Conservation (phyloP, 1,140 invertebrate genomes). For the Diachasma alloeum region DNA sequence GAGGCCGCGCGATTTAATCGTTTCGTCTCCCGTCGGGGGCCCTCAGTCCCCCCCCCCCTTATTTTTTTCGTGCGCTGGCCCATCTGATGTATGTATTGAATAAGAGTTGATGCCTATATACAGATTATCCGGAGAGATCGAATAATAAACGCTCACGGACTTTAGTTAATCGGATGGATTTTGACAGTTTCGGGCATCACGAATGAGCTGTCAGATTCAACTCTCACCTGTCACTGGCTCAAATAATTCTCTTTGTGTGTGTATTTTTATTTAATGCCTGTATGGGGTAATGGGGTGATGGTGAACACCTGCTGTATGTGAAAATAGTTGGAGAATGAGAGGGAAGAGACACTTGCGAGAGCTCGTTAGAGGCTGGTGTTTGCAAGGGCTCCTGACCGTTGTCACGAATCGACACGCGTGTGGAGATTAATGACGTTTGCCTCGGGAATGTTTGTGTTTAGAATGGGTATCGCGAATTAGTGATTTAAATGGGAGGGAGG, state of each 20-base stretch:
- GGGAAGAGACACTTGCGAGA: neutral
- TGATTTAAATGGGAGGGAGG: neutral
- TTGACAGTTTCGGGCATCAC: neutral
- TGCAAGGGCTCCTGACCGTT: neutral
- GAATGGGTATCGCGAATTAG: neutral
- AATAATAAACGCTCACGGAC: neutral
- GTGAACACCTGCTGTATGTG: no score
- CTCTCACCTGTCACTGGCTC: neutral
- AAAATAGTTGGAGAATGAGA: neutral
- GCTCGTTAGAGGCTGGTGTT: constrained; percentile 10
- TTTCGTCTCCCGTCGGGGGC: constrained; percentile 13
- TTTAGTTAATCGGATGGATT: neutral
- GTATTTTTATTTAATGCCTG: neutral
- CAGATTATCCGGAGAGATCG: neutral
- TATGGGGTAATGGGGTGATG: neutral
- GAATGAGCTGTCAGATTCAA: constrained; percentile 1
- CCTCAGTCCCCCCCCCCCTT: neutral
- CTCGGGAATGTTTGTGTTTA: neutral
- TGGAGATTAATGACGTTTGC: constrained; percentile 22
- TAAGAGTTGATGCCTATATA: neutral
- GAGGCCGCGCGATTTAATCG: constrained; percentile 47
- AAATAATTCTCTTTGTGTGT: neutral
- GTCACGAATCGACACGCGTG: constrained; percentile 28
- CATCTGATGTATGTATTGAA: neutral
- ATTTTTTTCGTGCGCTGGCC: neutral